Evolutionary conservation across 2,797 vertebrate genomes (phyloP), one percentile per base, ranked within the genome.

Genomic region (Chloroceryle amazona): DNA sequence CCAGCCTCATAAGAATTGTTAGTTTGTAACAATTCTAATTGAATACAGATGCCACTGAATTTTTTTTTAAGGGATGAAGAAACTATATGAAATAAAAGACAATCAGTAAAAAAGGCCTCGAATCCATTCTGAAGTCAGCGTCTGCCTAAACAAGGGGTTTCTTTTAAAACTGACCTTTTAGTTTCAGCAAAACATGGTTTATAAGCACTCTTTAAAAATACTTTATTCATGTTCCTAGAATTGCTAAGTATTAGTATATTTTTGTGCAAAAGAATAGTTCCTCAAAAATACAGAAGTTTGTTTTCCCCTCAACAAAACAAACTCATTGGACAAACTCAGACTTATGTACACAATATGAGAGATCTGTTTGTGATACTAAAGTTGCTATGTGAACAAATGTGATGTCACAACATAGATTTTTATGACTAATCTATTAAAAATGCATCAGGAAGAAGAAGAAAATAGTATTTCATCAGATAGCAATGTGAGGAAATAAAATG

Each of bases 1-100:
- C 31, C 54, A 93, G 94, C 89, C 96, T 98, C 97, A 80, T 96
- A 97, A 84, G 80, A 97, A 97, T 93, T 96, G 97, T 98, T 97
- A 97, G 97, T 98, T 98, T 98, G 95, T 91, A 98, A 96, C 96
- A 95, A 97, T 98, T 98, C 97, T 98, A 98, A 98, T 98, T 98
- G 98, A 98, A 97, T 98, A 94, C 98, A 98, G 97, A 96, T 97
- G 96, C 90, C 96, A 94, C 89, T 89, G 81, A 94, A 82, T 1
- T 76, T 75, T 87, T 94, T 88, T 94, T 88, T 17, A 82, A 94
- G 20, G n/a, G 39, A 73, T 39, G 49, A 41, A 81, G 81, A 94
- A 80, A 54, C 61, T 81, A 39, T 57, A 89, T 68, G 70, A 91
- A 96, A 90, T 88, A 97, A 96, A 98, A 97, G 86, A 79, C 86